These are phyloP conservation scores for Bothrops alternatus DNA, from an alignment of 2,797 vertebrate genomes.

Conservation along the genomic window DNA sequence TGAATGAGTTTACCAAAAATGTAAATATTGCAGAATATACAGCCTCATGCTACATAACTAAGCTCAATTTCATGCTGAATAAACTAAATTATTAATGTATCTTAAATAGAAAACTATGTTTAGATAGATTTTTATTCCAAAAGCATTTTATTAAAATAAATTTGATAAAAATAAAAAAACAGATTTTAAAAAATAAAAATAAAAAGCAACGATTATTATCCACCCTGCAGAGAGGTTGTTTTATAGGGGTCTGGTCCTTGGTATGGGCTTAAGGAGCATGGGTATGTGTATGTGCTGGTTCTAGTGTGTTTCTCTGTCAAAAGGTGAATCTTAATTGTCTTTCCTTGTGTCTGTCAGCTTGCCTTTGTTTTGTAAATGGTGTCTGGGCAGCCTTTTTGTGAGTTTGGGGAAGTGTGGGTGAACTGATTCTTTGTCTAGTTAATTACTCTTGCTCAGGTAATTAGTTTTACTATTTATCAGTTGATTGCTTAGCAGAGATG, in stretches of 20 bases:
- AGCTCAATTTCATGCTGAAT: too few relatives aligned
- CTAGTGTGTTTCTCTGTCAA: neutral
- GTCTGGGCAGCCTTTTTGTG: neutral
- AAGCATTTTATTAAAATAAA: too few relatives aligned
- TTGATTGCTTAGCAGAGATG: neutral
- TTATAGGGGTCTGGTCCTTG: neutral
- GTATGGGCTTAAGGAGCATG: neutral
- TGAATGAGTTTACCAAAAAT: too few relatives aligned
- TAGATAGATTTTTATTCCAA: too few relatives aligned
- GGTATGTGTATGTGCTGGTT: neutral
- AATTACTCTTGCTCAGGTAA: neutral
- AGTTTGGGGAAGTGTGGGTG: neutral
- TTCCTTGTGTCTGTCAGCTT: neutral
- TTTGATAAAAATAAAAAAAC: too few relatives aligned
- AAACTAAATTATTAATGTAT: too few relatives aligned
- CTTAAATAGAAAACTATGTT: too few relatives aligned
- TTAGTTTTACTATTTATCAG: neutral
- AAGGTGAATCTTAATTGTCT: neutral
- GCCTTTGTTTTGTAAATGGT: neutral
- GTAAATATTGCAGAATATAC: too few relatives aligned
- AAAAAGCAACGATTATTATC: too few relatives aligned
- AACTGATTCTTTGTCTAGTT: neutral
- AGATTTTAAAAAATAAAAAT: too few relatives aligned
- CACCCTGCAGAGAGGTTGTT: neutral
- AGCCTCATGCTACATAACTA: too few relatives aligned